Evolutionary conservation across 2,113 vertebrate species (phyloP).

Genomic region (Neotoma lepida): DNA sequence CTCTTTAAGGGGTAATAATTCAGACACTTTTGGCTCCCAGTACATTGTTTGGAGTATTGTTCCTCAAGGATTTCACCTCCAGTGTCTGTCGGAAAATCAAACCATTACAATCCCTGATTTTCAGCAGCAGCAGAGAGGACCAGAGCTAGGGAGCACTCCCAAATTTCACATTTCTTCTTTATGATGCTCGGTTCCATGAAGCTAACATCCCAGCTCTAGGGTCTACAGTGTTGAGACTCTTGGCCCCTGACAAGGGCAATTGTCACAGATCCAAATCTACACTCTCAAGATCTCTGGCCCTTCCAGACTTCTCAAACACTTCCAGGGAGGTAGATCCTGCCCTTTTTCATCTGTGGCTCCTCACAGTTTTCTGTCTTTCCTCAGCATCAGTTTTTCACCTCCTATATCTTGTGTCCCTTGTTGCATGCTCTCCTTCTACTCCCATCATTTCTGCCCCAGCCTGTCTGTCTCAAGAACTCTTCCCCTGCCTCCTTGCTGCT

Average conservation of each 20-base stretch:
- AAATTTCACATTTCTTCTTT: neutral
- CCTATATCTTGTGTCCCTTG: neutral
- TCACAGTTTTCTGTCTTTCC: neutral
- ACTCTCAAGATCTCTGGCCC: neutral
- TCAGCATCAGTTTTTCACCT: neutral
- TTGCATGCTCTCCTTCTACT: neutral
- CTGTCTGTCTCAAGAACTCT: neutral
- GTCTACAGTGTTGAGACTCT: neutral
- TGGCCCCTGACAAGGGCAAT: too few relatives aligned
- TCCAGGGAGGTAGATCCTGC: neutral
- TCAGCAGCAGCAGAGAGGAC: neutral
- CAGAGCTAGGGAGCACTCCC: neutral
- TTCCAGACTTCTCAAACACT: neutral
- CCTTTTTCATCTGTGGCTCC: neutral
- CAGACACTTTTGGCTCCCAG: neutral
- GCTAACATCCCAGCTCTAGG: neutral
- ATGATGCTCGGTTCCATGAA: neutral
- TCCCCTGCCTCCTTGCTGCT: neutral
- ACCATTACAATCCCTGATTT: neutral
- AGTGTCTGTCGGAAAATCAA: accelerated
- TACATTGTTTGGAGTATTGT: neutral
- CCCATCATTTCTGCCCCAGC: neutral
- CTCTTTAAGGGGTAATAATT: too few relatives aligned
- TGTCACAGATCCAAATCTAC: neutral
- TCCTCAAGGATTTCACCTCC: neutral